phyloP scores from a whole-genome alignment of 1,140 invertebrate species.

The Theocolax elegans region DNA sequence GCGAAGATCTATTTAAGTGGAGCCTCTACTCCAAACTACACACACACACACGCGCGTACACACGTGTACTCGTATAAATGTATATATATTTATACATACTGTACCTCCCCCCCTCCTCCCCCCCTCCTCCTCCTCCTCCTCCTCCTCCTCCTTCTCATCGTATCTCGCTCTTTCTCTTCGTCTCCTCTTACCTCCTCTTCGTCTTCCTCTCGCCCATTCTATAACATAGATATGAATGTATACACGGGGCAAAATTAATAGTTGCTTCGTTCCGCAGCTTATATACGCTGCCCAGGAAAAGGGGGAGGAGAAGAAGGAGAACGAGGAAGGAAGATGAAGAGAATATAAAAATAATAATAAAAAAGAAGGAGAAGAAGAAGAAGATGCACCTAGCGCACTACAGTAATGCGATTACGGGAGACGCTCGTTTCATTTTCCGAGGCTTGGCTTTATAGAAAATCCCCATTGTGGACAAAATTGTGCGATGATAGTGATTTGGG shows the following conservation, averaged over 20 bases:
- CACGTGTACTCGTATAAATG: background rate
- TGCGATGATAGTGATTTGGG: slow-evolving; percentile 27
- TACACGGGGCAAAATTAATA: slow-evolving; percentile 26
- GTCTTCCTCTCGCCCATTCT: slow-evolving; percentile 5
- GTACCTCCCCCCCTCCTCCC: slow-evolving; percentile 21
- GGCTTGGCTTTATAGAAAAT: slow-evolving; percentile 15
- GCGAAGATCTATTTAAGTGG: slow-evolving; percentile 58
- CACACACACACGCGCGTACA: no score
- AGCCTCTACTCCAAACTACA: no score
- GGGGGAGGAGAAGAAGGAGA: background rate
- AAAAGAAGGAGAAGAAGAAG: no score
- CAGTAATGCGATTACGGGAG: slow-evolving; percentile 6
- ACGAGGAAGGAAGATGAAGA: no score
- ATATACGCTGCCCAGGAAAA: background rate
- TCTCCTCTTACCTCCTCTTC: slow-evolving; percentile 1
- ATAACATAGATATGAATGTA: slow-evolving; percentile 26
- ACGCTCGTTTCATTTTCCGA: background rate
- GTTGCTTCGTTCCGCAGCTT: background rate
- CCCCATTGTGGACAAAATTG: background rate
- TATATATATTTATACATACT: background rate
- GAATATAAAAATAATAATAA: no score
- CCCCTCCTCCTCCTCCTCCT: slow-evolving; percentile 3
- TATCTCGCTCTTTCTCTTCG: slow-evolving; percentile 31
- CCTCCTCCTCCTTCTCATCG: slow-evolving; percentile 25
- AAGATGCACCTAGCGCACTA: background rate